These are phyloP conservation scores for Pampus argenteus DNA, from an alignment of 2,797 vertebrate genomes.

Conservation along the genomic window DNA sequence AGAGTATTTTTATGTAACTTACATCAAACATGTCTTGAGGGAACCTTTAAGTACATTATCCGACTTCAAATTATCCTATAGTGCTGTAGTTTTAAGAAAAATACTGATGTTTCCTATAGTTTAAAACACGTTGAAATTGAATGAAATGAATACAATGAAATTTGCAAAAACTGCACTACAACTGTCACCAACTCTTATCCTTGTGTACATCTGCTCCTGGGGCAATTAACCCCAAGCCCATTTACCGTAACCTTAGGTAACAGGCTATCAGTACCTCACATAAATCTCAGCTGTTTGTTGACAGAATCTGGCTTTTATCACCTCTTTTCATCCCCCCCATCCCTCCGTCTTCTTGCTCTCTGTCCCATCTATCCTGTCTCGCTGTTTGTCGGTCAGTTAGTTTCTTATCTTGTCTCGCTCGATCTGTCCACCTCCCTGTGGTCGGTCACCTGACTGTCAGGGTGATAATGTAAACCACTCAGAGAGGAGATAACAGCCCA, in stretches of 20 bases:
- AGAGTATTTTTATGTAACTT: no score
- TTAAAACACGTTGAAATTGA: neutral
- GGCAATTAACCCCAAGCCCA: conserved; percentile 51
- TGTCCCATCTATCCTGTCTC: conserved; percentile 20
- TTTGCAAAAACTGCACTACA: conserved; percentile 1
- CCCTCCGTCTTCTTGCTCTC: conserved; percentile 27
- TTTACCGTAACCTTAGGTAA: conserved; percentile 66
- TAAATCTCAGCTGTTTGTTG: conserved; percentile 64
- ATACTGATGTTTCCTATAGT: neutral
- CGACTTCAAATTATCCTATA: no score
- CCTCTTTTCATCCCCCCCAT: conserved; percentile 44
- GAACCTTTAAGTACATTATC: neutral
- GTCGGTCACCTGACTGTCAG: conserved; percentile 65
- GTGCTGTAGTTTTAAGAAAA: conserved; percentile 4
- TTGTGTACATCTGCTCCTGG: conserved; percentile 32
- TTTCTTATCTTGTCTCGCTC: conserved; percentile 53
- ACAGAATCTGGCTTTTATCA: conserved; percentile 72
- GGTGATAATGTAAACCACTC: conserved; percentile 65
- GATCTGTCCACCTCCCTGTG: conserved; percentile 17
- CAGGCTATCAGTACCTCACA: conserved; percentile 51
- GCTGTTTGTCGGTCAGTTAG: conserved; percentile 37
- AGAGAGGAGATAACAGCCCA: conserved; percentile 62
- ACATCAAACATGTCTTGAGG: no score
- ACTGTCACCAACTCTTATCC: conserved; percentile 16
- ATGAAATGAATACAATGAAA: neutral